Conservation (phyloP, 2,113 vertebrate genomes). For the Eonycteris spelaea region DNA sequence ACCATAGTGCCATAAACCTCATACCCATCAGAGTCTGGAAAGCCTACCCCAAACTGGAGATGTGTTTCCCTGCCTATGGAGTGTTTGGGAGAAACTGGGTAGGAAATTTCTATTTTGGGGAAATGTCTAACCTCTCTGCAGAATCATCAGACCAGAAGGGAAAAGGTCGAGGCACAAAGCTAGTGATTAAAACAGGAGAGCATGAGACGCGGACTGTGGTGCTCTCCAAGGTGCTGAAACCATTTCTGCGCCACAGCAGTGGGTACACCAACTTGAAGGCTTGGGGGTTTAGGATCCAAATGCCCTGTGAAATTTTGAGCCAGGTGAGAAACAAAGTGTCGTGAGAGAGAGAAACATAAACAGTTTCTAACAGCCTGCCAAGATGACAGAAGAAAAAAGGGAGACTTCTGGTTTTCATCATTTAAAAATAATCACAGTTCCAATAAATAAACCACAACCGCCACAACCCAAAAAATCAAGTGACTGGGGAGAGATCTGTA, state of each 20-base stretch:
- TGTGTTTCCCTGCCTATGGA: background rate
- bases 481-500: background rate
- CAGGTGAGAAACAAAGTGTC: background rate
- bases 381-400: background rate
- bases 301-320: background rate
- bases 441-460: background rate
- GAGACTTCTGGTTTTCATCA: background rate
- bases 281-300: background rate
- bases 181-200: background rate
- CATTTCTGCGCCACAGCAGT: rapidly evolving
- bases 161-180: background rate
- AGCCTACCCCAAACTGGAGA: background rate
- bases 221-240: conserved; percentile 71
- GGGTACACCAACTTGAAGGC: background rate
- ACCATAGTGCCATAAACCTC: background rate
- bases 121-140: conserved; percentile 15
- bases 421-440: conserved; percentile 2
- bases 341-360: background rate
- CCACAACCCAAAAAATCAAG: background rate
- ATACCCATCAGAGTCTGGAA: background rate
- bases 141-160: background rate
- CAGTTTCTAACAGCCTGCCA: background rate
- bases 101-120: background rate
- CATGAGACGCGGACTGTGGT: rapidly evolving
- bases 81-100: background rate